A percentile compares a stretch with the other conserved stretches of the same genome.
phyloP scores from a whole-genome alignment of 2,113 vertebrate species.

The Chaenogobius annularis region DNA sequence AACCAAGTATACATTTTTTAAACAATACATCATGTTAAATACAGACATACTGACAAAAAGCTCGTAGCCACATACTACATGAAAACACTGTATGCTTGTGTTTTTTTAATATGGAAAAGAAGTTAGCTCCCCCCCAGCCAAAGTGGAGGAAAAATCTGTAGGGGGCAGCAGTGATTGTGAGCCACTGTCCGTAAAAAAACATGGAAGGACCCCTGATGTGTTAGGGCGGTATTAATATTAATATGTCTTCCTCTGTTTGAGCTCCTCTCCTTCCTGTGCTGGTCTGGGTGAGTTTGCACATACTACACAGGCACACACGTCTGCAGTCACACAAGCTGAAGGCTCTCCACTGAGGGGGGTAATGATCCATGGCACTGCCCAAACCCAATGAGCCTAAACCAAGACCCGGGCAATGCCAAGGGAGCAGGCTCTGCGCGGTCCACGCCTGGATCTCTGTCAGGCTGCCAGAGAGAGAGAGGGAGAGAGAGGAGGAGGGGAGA shows the following conservation, averaged over 20 bases:
- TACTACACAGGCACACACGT: background rate
- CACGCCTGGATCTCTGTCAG: conserved; percentile 60
- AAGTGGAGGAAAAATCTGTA: conserved; percentile 50
- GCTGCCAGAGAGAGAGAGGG: conserved; percentile 33
- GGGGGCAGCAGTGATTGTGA: conserved; percentile 64
- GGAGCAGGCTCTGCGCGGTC: conserved; percentile 67
- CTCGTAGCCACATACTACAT: background rate
- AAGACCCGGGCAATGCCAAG: conserved; percentile 60
- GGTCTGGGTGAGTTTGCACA: conserved; percentile 27
- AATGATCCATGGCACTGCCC: conserved; percentile 81
- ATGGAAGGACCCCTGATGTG: conserved; percentile 39
- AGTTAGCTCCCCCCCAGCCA: background rate
- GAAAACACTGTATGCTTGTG: background rate
- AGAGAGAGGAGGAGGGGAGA: conserved; percentile 2
- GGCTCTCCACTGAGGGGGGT: conserved; percentile 49
- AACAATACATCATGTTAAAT: too few species aligned
- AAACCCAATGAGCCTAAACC: conserved; percentile 61
- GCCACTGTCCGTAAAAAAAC: conserved; percentile 40
- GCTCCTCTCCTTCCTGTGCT: conserved; percentile 36
- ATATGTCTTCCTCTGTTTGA: conserved; percentile 47
- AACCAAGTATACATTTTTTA: too few species aligned
- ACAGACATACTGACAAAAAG: background rate
- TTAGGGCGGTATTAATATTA: conserved; percentile 55
- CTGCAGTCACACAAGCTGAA: conserved; percentile 8
- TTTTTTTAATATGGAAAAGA: background rate